Base-by-base conservation (phyloP, 1,140 invertebrate genomes). In the Doryteuthis pealeii region DNA sequence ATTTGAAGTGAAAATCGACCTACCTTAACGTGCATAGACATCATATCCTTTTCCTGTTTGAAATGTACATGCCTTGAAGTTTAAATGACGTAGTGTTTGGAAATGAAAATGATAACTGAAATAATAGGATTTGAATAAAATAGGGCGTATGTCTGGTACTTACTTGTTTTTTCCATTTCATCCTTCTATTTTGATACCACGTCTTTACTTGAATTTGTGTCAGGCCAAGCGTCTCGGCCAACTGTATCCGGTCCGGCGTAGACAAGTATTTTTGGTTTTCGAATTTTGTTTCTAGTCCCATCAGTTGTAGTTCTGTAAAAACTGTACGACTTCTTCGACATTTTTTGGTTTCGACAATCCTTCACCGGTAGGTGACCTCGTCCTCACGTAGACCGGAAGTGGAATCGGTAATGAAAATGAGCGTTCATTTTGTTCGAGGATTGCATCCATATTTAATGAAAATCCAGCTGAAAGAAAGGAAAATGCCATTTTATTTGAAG, bases 251-350 rank as follows among this genome's bases (percentile, higher is more conserved):
- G 85, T 99, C 98, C 0, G 97, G 96, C 0, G 97, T 99, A 10
- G 96, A 98, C 18, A 99, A 90, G 88, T 99, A 99, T 73, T 97
- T 92, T 86, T 99, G 97, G 0, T 92, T 92, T 82, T 98, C 96
- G 85, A 99, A 99, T 40, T 96, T 91, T 82, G 97, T 96, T 86
- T 99, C 97, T 74, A 89, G 72, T 2, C 87, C 83, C 74, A 84
- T 83, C 4, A 89, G 76, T 74, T 87, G 86, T 4, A 86, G 75
- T 35, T 87, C 85, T 40, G 85, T 87, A 71, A 87, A 87, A 8
- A 87, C 86, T 0, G 86, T 87, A 18, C 86, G 75, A 74, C 84
- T 84, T 15, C 84, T 58, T 15, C 85, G 76, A 70, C 86, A 85
- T 74, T 85, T 84, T 73, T 83, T 14, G 81, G 81, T 74, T 82